phyloP scores from a whole-genome alignment of 2,797 vertebrate genomes.

The Acrossocheilus wenchowensis region DNA sequence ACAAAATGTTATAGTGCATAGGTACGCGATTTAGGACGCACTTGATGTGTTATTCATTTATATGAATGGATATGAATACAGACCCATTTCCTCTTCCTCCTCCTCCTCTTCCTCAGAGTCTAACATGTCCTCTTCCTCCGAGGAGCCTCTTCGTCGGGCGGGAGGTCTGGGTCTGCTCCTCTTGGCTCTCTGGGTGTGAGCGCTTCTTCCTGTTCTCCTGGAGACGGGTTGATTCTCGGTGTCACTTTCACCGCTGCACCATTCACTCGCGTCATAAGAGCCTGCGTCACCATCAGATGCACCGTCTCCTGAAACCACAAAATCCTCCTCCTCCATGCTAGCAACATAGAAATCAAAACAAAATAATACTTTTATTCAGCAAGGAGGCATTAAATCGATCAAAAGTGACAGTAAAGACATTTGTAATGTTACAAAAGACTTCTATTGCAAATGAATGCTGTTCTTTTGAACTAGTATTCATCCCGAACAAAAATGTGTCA shows the following conservation, averaged over 20 bases:
- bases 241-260: conserved; percentile 80
- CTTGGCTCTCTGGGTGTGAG: conserved; percentile 52
- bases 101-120: conserved; percentile 76
- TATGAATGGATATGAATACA: conserved; percentile 44
- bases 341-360: neutral
- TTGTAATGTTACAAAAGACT: neutral
- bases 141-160: conserved; percentile 80
- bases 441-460: neutral
- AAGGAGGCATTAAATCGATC: neutral
- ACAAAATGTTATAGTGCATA: neutral
- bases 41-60: neutral
- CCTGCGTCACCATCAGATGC: conserved; percentile 86
- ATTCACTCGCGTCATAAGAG: conserved; percentile 84
- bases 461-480: neutral
- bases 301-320: conserved; percentile 87
- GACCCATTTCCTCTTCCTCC: conserved; percentile 74
- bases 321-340: conserved; percentile 93
- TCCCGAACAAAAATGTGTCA: neutral
- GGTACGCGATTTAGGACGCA: neutral
- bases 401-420: neutral
- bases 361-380: neutral
- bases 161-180: conserved; percentile 61
- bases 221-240: conserved; percentile 72
- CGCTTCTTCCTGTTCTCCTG: conserved; percentile 71
- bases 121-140: conserved; percentile 83